Percentiles rank a stretch among this genome's conserved stretches.
phyloP scores from a whole-genome alignment of 35 echinoderm and acorn worm genomes.

The Lytechinus variegatus region DNA sequence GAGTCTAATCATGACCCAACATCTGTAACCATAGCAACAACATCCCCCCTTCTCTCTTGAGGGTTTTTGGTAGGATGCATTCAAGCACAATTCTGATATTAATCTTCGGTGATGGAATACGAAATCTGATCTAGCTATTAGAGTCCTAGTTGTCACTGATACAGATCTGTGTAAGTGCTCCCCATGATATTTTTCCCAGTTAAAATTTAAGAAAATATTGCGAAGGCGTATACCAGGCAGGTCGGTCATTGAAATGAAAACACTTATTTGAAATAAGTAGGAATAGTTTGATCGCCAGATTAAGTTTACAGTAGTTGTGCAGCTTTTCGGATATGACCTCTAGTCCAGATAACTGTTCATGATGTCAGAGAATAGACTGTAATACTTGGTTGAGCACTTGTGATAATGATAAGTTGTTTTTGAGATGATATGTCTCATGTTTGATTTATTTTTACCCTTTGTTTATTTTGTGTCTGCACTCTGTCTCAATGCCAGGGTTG shows the following conservation, averaged over 20 bases:
- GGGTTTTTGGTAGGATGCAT: neutral
- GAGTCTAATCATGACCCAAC: neutral
- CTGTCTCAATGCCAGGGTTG: neutral
- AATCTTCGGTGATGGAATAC: slow-evolving; percentile 3
- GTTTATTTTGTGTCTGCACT: neutral
- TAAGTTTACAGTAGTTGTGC: too few species aligned
- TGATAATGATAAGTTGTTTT: neutral
- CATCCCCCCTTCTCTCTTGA: neutral
- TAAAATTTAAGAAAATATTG: neutral
- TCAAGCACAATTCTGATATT: neutral
- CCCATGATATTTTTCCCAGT: neutral
- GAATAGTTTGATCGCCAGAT: too few species aligned
- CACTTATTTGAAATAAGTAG: too few species aligned
- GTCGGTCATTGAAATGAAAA: too few species aligned
- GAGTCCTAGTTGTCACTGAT: neutral
- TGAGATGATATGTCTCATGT: neutral
- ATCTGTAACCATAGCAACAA: neutral
- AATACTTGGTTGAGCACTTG: neutral
- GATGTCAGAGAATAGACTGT: neutral
- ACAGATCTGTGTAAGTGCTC: neutral
- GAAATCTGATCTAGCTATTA: neutral
- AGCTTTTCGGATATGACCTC: neutral
- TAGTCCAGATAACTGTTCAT: neutral
- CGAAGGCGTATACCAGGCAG: too few species aligned
- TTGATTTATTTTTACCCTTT: neutral